Evolutionary conservation across 2,888 invertebrate species (phyloP).

Genomic region (Tridacna crocea): DNA sequence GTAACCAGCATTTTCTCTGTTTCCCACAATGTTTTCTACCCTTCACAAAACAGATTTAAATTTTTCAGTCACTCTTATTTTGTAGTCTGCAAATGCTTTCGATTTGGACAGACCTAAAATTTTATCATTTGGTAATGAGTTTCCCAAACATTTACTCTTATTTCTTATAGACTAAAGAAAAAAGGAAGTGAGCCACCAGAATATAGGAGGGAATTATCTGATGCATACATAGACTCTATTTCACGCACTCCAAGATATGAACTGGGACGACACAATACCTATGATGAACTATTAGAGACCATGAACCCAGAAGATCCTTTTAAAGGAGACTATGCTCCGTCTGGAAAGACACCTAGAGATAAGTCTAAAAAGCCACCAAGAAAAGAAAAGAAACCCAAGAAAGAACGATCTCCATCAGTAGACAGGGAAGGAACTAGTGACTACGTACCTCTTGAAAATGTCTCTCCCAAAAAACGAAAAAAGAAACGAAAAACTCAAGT

Average conservation of each 20-base stretch:
- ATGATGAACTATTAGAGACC: constrained; percentile 66
- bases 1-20: too few species aligned
- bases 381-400: constrained; percentile 23
- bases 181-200: constrained; percentile 38
- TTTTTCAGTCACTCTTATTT: too few species aligned
- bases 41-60: too few species aligned
- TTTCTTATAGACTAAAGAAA: constrained; percentile 35
- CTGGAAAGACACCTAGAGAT: constrained; percentile 56
- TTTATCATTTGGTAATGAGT: too few species aligned
- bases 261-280: constrained; percentile 60
- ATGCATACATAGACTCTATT: constrained; percentile 64
- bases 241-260: constrained; percentile 67
- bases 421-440: constrained; percentile 15
- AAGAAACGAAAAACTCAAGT: constrained; percentile 55
- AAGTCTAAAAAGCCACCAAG: constrained; percentile 39
- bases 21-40: too few species aligned
- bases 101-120: too few species aligned
- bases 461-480: constrained; percentile 32
- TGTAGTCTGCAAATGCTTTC: too few species aligned
- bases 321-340: constrained; percentile 63
- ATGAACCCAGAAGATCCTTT: constrained; percentile 68
- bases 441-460: constrained; percentile 13
- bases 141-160: too few species aligned
- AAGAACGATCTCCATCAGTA: constrained; percentile 16
- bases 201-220: constrained; percentile 62